A percentile compares a stretch with the other conserved stretches of the same genome.
phyloP scores from a whole-genome alignment of 2,797 vertebrate genomes.

The Danio aesculapii region DNA sequence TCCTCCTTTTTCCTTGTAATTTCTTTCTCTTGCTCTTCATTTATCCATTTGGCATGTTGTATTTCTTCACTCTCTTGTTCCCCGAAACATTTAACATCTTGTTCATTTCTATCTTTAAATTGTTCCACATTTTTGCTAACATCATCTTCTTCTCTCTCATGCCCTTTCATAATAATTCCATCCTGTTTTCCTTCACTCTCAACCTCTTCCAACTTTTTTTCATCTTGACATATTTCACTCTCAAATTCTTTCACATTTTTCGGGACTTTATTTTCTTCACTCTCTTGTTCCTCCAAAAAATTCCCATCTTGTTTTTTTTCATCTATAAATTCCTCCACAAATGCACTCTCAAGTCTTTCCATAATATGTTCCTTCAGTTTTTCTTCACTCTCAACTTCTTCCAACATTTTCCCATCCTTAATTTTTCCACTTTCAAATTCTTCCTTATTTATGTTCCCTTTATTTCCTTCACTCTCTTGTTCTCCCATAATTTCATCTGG shows the following conservation, averaged over 20 bases:
- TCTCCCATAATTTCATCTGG: neutral
- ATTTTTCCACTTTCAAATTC: fast-evolving
- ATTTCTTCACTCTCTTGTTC: neutral
- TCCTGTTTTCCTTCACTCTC: neutral
- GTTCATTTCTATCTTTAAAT: neutral
- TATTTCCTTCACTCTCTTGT: fast-evolving
- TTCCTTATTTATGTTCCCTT: neutral
- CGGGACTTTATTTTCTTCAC: neutral
- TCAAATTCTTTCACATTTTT: fast-evolving
- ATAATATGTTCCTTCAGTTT: neutral
- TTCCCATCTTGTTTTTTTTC: neutral
- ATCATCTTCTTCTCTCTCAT: neutral
- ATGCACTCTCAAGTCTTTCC: neutral
- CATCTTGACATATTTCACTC: neutral
- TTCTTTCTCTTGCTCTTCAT: neutral
- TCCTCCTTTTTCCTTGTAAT: neutral
- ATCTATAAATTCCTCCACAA: neutral
- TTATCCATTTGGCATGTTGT: neutral
- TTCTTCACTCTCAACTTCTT: neutral
- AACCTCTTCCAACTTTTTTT: neutral
- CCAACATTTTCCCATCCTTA: neutral
- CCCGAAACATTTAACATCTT: neutral
- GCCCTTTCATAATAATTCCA: neutral
- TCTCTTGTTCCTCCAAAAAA: neutral
- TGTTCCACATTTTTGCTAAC: too few relatives aligned